Evolutionary conservation across 1,140 invertebrate genomes (phyloP).

Genomic region (Episyrphus balteatus): DNA sequence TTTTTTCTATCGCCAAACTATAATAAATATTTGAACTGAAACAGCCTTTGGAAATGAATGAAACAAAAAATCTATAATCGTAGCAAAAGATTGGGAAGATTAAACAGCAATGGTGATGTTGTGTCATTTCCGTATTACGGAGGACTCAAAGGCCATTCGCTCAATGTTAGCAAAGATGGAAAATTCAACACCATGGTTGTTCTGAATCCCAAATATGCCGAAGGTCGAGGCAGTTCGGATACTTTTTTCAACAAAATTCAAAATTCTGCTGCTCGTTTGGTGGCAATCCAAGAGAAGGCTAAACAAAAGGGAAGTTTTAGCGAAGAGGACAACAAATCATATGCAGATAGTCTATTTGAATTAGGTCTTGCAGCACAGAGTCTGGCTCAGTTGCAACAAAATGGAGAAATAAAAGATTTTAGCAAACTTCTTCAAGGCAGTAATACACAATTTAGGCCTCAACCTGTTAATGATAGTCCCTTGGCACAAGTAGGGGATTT

Average conservation of each 20-base stretch:
- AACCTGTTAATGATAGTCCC: constrained; percentile 35
- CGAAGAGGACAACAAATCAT: constrained; percentile 36
- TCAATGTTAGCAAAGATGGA: too few relatives aligned
- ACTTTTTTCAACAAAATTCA: constrained; percentile 36
- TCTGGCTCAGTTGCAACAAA: constrained; percentile 35
- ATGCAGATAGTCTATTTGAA: constrained; percentile 36
- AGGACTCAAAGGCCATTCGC: too few relatives aligned
- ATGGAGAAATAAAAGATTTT: constrained; percentile 31
- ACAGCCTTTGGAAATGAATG: too few relatives aligned
- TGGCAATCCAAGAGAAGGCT: constrained; percentile 39
- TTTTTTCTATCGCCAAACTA: too few relatives aligned
- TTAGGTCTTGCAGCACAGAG: constrained; percentile 38
- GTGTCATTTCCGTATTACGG: too few relatives aligned
- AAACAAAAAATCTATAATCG: too few relatives aligned
- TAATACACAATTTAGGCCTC: background rate
- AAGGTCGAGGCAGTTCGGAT: constrained; percentile 3
- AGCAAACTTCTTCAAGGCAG: constrained; percentile 22
- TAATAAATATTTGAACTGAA: too few relatives aligned
- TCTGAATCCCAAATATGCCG: too few relatives aligned
- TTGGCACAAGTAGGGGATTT: constrained; percentile 33
- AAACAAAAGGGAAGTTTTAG: constrained; percentile 38
- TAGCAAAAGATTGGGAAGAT: too few relatives aligned
- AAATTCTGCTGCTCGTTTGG: constrained; percentile 37
- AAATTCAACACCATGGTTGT: too few relatives aligned
- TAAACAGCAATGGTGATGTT: too few relatives aligned